Percentiles rank a stretch among this genome's conserved stretches.
Evolutionary conservation across 2,888 invertebrate species (phyloP).

Genomic region (Zygothrica quintamaculata): DNA sequence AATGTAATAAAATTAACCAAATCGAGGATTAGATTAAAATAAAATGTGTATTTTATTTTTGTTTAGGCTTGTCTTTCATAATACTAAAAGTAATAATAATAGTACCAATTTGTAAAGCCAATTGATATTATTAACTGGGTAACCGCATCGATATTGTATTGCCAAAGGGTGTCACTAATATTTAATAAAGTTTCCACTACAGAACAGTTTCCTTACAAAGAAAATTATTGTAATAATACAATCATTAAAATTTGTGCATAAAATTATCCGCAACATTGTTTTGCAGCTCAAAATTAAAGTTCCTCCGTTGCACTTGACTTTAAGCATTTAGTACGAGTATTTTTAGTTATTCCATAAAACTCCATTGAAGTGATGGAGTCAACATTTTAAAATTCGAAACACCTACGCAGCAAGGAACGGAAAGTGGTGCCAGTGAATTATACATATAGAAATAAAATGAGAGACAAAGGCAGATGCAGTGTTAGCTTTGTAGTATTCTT

Average conservation of each 20-base stretch:
- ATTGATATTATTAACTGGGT: no score
- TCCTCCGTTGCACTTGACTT: constrained; percentile 26
- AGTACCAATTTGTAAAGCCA: no score
- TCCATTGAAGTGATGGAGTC: constrained; percentile 1
- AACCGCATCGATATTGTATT: no score
- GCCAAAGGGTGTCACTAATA: no score
- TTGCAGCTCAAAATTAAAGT: constrained; percentile 20
- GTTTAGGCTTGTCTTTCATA: no score
- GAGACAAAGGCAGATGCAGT: constrained; percentile 40
- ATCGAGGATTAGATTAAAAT: no score
- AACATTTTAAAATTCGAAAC: constrained; percentile 60
- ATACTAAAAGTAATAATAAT: no score
- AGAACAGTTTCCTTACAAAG: no score
- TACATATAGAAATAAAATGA: constrained; percentile 58
- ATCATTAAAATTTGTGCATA: neutral
- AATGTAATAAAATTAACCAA: neutral
- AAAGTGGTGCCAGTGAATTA: constrained; percentile 20
- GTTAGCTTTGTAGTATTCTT: neutral
- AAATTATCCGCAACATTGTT: constrained; percentile 12
- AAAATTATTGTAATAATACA: no score
- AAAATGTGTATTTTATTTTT: no score
- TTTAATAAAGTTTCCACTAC: no score
- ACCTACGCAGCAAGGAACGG: constrained; percentile 28
- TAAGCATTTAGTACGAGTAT: neutral
- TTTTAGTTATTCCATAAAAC: constrained; percentile 11